Conservation (phyloP, 2,113 vertebrate species). For the Psephotus haematonotus region DNA sequence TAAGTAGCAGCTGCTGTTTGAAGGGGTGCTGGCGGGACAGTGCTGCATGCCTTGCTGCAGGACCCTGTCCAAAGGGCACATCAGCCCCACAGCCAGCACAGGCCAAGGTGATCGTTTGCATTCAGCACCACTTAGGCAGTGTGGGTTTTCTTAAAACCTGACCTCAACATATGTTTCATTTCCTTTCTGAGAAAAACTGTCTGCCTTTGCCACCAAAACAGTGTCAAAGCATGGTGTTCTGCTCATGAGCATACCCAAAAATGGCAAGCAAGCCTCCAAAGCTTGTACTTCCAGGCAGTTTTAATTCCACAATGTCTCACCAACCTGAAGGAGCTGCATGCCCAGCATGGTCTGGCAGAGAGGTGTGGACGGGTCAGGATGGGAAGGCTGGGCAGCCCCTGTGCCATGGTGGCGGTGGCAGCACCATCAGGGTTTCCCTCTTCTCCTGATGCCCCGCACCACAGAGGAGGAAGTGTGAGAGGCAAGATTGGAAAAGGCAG, state of each 20-base stretch:
- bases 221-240: not conserved
- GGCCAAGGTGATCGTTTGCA: rapidly evolving
- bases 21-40: not conserved
- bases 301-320: not conserved
- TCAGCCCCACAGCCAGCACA: rapidly evolving
- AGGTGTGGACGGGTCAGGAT: not conserved
- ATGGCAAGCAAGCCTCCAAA: not conserved
- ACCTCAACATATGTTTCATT: rapidly evolving
- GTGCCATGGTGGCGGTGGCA: not conserved
- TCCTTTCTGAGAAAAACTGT: not conserved
- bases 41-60: not conserved
- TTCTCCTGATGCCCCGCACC: not conserved
- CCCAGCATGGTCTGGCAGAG: not conserved
- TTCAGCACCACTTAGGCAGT: rapidly evolving
- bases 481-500: not conserved
- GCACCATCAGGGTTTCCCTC: not conserved
- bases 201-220: not conserved
- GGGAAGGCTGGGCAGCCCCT: not conserved
- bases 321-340: not conserved
- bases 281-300: not conserved
- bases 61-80: not conserved
- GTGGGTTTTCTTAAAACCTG: not conserved
- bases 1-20: not conserved
- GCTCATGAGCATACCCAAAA: rapidly evolving
- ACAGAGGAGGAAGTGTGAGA: not conserved